phyloP scores from a whole-genome alignment of 2,797 vertebrate genomes.

The Buceros bicornis region DNA sequence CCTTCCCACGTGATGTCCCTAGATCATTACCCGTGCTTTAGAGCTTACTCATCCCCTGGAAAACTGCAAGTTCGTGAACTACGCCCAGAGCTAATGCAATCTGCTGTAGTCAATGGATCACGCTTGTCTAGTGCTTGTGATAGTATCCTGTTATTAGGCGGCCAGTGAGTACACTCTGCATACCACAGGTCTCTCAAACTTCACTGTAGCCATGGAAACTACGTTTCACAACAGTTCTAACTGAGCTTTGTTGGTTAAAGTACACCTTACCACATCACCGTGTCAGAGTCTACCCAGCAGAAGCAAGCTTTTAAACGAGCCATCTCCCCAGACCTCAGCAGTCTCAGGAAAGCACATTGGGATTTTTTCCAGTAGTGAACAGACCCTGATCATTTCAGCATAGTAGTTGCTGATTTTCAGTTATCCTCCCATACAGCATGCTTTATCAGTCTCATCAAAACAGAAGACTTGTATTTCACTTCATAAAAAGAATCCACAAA shows the following conservation, averaged over 20 bases:
- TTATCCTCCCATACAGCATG: not conserved
- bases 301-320: not conserved
- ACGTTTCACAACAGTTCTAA: not conserved
- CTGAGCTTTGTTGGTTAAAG: not conserved
- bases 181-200: not conserved
- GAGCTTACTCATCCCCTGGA: slow-evolving; percentile 22
- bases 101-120: not conserved
- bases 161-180: not conserved
- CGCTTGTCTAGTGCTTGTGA: not conserved
- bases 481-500: not conserved
- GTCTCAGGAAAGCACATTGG: not conserved
- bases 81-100: slow-evolving; percentile 5
- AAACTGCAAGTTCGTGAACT: slow-evolving; percentile 16
- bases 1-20: not conserved
- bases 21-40: not conserved
- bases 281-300: not conserved
- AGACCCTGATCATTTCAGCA: not conserved
- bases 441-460: not conserved
- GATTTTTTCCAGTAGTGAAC: not conserved
- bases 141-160: not conserved
- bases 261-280: not conserved
- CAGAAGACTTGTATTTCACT: not conserved
- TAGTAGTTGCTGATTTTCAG: not conserved
- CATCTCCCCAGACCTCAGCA: not conserved
- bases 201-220: not conserved